These are phyloP conservation scores for Nannospalax galili DNA, from an alignment of 2,113 vertebrate genomes.

Conservation along the genomic window DNA sequence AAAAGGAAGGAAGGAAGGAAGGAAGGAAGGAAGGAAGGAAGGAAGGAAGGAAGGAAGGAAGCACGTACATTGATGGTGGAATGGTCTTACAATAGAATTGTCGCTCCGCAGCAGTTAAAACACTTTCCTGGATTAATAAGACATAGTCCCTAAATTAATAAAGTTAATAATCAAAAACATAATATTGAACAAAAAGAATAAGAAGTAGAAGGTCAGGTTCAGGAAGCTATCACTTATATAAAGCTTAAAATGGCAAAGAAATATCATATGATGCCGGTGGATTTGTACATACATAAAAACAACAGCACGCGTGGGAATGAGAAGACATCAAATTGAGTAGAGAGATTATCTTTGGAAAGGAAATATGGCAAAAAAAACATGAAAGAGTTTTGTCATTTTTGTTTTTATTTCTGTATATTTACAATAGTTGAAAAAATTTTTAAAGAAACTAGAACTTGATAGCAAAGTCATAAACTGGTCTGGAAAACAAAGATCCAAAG, in stretches of 20 bases:
- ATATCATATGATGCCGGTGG: not conserved
- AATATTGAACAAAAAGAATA: not conserved
- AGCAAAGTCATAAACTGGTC: not conserved
- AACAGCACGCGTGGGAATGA: not conserved
- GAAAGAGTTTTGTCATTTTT: not conserved
- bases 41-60: not conserved
- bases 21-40: not conserved
- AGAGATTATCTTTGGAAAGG: constrained; percentile 35
- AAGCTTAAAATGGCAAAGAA: not conserved
- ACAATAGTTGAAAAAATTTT: constrained; percentile 10
- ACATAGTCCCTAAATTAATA: not conserved
- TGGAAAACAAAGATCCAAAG: not conserved
- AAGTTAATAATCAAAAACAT: not conserved
- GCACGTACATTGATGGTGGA: not conserved
- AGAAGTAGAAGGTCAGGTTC: not conserved
- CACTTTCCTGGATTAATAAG: not conserved
- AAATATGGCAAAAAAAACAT: not conserved
- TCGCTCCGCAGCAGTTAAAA: not conserved
- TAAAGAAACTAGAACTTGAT: not conserved
- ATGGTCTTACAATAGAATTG: not conserved
- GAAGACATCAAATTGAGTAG: not conserved
- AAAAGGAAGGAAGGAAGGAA: not conserved
- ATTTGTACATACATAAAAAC: not conserved
- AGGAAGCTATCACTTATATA: not conserved
- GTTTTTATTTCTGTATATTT: not conserved